Conservation (phyloP, 2,888 invertebrate genomes). For the Phyto melanocephala region DNA sequence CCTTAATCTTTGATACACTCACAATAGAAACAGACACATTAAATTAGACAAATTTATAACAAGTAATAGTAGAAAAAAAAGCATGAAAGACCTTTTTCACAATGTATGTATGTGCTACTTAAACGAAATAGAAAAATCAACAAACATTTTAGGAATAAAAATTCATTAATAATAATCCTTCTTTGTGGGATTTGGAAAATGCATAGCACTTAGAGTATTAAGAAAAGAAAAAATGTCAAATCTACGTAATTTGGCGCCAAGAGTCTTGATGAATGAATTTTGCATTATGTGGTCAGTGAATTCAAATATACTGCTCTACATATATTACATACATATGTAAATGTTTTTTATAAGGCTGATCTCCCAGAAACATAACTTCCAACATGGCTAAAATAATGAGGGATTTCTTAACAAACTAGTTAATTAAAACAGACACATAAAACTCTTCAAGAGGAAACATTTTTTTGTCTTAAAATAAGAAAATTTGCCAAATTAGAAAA, state of each 20-base stretch:
- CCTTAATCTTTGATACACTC: too few relatives aligned
- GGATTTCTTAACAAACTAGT: conserved; percentile 37
- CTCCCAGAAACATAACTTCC: conserved; percentile 25
- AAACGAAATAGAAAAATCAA: conserved; percentile 20
- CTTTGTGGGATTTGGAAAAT: background rate
- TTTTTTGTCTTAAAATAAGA: background rate
- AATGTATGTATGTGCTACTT: conserved; percentile 32
- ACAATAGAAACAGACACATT: background rate
- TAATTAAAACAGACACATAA: conserved; percentile 54
- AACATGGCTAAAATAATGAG: conserved; percentile 45
- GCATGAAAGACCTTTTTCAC: conserved; percentile 16
- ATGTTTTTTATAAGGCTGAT: conserved; percentile 16
- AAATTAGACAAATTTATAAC: conserved; percentile 3
- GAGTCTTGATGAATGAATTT: conserved; percentile 57
- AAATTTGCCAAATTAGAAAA: conserved; percentile 3
- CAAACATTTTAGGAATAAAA: conserved; percentile 10
- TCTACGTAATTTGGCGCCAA: conserved; percentile 59
- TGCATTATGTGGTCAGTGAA: conserved; percentile 35
- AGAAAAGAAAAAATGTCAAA: conserved; percentile 38
- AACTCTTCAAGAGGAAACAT: conserved; percentile 53
- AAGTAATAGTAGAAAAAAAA: background rate
- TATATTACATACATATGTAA: background rate
- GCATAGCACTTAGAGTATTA: conserved; percentile 29
- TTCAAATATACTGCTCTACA: background rate
- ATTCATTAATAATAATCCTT: conserved; percentile 50